Evolutionary conservation across 1,140 invertebrate species (phyloP).

Genomic region (Dreissena polymorpha): DNA sequence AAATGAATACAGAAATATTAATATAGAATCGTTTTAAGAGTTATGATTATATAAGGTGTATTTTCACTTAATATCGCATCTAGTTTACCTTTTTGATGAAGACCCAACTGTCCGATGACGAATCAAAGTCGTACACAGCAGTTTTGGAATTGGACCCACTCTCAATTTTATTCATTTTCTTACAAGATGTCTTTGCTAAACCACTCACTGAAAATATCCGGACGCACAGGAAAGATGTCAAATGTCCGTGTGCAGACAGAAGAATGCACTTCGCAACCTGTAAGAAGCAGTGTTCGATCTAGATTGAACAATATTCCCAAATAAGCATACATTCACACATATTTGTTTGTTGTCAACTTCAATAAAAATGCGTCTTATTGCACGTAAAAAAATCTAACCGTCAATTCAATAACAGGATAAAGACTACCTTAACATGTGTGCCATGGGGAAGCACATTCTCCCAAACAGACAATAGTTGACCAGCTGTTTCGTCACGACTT

Average conservation of each 20-base stretch:
- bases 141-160: not conserved
- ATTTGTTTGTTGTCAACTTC: too few relatives aligned
- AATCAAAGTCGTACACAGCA: slow-evolving; percentile 31
- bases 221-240: slow-evolving; percentile 1
- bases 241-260: slow-evolving; percentile 1
- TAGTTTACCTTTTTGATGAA: slow-evolving; percentile 7
- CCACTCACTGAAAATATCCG: slow-evolving; percentile 7
- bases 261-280: slow-evolving; percentile 19
- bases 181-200: not conserved
- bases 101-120: not conserved
- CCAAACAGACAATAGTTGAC: not conserved
- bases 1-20: not conserved
- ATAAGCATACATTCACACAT: too few relatives aligned
- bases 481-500: slow-evolving; percentile 5
- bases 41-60: not conserved
- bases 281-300: too few relatives aligned
- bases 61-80: not conserved
- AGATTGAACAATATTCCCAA: too few relatives aligned
- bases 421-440: not conserved
- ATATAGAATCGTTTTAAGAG: not conserved
- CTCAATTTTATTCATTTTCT: not conserved
- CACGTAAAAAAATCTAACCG: too few relatives aligned
- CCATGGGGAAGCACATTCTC: not conserved
- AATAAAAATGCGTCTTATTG: too few relatives aligned
- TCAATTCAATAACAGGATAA: too few relatives aligned